phyloP scores from a whole-genome alignment of 2,113 vertebrate species.

The Bubalus kerabau region DNA sequence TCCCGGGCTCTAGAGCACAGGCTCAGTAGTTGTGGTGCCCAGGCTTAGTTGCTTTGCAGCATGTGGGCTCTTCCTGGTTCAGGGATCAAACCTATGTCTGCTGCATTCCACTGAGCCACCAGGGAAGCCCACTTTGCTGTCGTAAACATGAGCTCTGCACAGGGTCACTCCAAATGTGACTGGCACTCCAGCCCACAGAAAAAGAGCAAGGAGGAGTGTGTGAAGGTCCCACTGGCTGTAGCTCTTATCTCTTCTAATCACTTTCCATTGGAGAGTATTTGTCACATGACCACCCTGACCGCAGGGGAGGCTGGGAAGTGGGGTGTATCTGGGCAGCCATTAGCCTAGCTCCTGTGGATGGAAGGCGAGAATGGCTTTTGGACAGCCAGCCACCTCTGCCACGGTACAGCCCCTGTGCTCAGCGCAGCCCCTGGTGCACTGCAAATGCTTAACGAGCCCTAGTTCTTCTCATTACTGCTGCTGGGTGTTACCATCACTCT shows the following conservation, averaged over 20 bases:
- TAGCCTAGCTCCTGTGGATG: not conserved
- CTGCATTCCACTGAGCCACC: not conserved
- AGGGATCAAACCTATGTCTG: not conserved
- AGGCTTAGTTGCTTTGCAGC: not conserved
- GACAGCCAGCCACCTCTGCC: not conserved
- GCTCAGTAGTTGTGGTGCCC: not conserved
- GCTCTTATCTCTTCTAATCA: not conserved
- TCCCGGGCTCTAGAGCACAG: no score
- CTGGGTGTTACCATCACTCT: not conserved
- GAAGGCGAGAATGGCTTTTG: not conserved
- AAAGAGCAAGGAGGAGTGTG: not conserved
- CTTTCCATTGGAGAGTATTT: not conserved
- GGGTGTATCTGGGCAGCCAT: not conserved
- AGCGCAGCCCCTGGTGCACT: not conserved
- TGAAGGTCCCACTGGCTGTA: not conserved
- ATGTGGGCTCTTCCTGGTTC: not conserved
- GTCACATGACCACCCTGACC: not conserved
- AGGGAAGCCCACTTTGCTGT: not conserved
- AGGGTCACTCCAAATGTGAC: not conserved
- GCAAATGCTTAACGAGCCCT: not conserved
- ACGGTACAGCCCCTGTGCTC: not conserved
- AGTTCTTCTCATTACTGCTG: not conserved
- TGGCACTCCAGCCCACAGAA: not conserved
- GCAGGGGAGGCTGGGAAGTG: not conserved
- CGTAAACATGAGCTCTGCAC: not conserved